A percentile compares a stretch with the other conserved stretches of the same genome.
Evolutionary conservation across 2,888 invertebrate species (phyloP).

Genomic region (Shargacucullia verbasci): DNA sequence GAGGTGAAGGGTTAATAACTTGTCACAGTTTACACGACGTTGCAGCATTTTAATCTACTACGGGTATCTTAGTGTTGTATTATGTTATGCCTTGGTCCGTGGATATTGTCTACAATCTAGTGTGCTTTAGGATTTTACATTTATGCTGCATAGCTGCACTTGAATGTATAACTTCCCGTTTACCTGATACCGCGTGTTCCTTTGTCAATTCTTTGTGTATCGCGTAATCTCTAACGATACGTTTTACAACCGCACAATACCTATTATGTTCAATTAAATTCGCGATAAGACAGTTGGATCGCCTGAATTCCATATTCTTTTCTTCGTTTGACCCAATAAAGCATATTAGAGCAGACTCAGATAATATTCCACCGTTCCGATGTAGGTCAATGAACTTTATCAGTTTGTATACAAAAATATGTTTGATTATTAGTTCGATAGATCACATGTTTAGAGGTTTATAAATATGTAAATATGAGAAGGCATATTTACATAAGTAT

Average conservation of each 20-base stretch:
- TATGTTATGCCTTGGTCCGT: not conserved
- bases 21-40: conserved; percentile 44
- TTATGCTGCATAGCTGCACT: too few relatives aligned
- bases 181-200: too few relatives aligned
- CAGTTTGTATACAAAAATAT: conserved; percentile 44
- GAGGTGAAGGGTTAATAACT: conserved; percentile 37
- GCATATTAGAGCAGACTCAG: conserved; percentile 17
- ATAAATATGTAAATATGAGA: conserved; percentile 24
- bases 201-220: too few relatives aligned
- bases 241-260: too few relatives aligned
- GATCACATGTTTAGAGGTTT: conserved; percentile 9
- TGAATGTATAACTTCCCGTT: too few relatives aligned
- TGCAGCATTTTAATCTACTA: conserved; percentile 23
- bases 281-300: conserved; percentile 6
- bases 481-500: conserved; percentile 15
- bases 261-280: too few relatives aligned
- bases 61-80: not conserved
- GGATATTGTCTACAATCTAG: conserved; percentile 1
- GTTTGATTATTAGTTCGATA: conserved; percentile 32
- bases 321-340: conserved; percentile 32
- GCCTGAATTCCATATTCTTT: conserved; percentile 5
- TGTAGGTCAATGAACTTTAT: conserved; percentile 53
- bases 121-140: not conserved
- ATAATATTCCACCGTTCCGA: conserved; percentile 29
- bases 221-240: too few relatives aligned